Percentiles rank a stretch among this genome's conserved stretches.
phyloP scores from a whole-genome alignment of 2,888 invertebrate genomes.

The Drosophila mulleri region DNA sequence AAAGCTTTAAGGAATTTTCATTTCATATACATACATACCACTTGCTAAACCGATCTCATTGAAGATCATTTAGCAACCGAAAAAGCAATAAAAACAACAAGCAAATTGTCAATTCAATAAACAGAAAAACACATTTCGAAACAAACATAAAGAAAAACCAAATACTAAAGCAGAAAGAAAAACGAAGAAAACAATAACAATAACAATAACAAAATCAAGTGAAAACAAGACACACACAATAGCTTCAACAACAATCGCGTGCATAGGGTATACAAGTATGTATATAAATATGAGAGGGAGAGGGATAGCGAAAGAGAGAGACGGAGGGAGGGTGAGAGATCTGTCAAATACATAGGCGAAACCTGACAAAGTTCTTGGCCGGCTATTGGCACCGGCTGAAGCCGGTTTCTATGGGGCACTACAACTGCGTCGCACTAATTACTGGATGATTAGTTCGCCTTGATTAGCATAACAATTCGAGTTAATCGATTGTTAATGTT shows the following conservation, averaged over 20 bases:
- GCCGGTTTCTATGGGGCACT: slow-evolving; percentile 33
- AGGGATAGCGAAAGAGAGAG: neutral
- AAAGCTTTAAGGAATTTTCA: neutral
- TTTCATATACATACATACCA: neutral
- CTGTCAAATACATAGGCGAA: slow-evolving; percentile 17
- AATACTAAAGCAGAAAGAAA: slow-evolving; percentile 10
- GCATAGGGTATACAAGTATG: slow-evolving; percentile 44
- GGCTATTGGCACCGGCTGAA: slow-evolving; percentile 32
- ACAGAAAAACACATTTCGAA: slow-evolving; percentile 23
- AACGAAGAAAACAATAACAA: slow-evolving; percentile 2
- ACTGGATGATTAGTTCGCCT: slow-evolving; percentile 37
- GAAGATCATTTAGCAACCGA: slow-evolving; percentile 5
- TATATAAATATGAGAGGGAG: slow-evolving; percentile 5
- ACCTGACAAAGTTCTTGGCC: slow-evolving; percentile 38
- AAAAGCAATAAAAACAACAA: slow-evolving; percentile 36
- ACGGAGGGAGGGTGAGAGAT: neutral
- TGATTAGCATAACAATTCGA: slow-evolving; percentile 41
- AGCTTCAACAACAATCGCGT: slow-evolving; percentile 61
- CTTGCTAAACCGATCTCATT: slow-evolving; percentile 13
- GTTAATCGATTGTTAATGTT: slow-evolving; percentile 40
- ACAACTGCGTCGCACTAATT: slow-evolving; percentile 42
- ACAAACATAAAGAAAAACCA: slow-evolving; percentile 17
- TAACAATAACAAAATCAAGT: slow-evolving; percentile 19
- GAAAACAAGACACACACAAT: slow-evolving; percentile 54
- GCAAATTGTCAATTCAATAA: slow-evolving; percentile 54